Base-by-base conservation (phyloP, 2,888 invertebrate species). In the Cephonodes hylas region DNA sequence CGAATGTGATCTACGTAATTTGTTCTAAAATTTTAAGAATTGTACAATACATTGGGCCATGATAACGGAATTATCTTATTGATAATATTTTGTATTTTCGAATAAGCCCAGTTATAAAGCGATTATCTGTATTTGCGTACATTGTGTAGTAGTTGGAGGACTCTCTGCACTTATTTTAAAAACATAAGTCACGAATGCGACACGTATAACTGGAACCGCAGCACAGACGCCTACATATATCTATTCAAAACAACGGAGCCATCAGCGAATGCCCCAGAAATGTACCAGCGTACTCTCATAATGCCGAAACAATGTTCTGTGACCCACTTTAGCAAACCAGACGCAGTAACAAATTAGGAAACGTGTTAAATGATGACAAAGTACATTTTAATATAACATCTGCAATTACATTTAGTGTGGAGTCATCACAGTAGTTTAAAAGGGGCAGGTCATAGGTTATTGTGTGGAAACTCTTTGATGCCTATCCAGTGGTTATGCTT, bases 281-380 rank as follows among this genome's bases (percentile, higher is more conserved):
- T 20, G 10, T 44, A 10, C 7, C 20, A 20, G 20, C 10, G 44
- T 44, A 44, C 10, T 45, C 7, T 22, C 38, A 8, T 22, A 45
- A 23, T 15, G 48, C 25, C 25, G 15, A 25, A 48, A 25, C 46
- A 46, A n/a, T 15, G 48, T 27, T 23, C 5, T 25, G 48, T 25
- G 27, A 53, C 53, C 53, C 31, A 53, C 53, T 31, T 53, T 27
- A 18, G 53, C n/a, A n/a, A 38, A 38, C 53, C 53, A 15, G 53
- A 31, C 27, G 38, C n/a, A 18, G 48, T 7, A 25, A 18, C 53
- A 31, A 53, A 53, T 31, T 53, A 53, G 53, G 53, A 53, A 53
- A 53, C 25, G 53, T 18, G 27, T 27, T 53, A 31, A 53, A 53
- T 31, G 53, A 53, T 53, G 53, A 53, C 53, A 31, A 53, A 31